Evolutionary conservation across 2,113 vertebrate genomes (phyloP).

Genomic region (Corynorhinus townsendii): DNA sequence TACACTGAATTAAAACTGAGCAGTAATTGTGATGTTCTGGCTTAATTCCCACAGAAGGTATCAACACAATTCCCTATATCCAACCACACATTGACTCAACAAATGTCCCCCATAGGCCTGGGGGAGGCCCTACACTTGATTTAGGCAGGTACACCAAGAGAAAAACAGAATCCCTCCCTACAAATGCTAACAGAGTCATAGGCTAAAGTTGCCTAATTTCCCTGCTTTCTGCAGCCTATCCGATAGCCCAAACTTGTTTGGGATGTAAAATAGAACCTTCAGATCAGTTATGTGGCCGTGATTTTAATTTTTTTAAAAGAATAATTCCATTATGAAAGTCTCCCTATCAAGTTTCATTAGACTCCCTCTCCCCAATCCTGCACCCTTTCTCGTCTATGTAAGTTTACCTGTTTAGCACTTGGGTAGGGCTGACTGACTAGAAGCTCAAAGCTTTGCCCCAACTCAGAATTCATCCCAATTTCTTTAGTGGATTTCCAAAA

Average conservation of each 20-base stretch:
- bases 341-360: not conserved
- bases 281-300: not conserved
- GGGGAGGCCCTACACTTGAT: not conserved
- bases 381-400: not conserved
- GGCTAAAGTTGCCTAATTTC: not conserved
- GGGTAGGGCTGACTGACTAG: not conserved
- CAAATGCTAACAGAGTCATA: not conserved
- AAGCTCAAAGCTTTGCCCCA: not conserved
- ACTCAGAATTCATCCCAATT: not conserved
- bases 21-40: not conserved
- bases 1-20: not conserved
- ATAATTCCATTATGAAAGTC: not conserved
- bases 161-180: not conserved
- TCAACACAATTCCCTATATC: not conserved
- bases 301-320: not conserved
- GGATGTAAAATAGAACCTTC: not conserved
- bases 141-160: not conserved
- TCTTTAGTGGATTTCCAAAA: not conserved
- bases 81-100: not conserved
- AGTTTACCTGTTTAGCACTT: not conserved
- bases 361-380: not conserved
- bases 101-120: not conserved
- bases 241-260: not conserved
- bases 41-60: conserved; percentile 10
- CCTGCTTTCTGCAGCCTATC: not conserved